phyloP scores from a whole-genome alignment of 2,888 invertebrate species.

The Cantharis rufa region DNA sequence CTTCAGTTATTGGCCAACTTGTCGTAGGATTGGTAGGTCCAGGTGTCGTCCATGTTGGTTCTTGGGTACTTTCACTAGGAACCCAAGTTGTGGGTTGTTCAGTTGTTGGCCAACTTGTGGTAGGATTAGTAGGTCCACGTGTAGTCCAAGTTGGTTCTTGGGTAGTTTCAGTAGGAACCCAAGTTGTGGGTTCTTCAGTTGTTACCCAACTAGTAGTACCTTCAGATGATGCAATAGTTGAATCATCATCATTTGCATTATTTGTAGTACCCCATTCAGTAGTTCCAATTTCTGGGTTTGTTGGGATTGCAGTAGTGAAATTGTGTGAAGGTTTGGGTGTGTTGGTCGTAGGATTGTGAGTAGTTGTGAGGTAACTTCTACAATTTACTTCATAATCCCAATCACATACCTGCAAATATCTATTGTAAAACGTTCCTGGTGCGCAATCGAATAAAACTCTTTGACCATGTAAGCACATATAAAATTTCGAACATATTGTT shows the following conservation, averaged over 20 bases:
- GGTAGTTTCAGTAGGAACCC: neutral
- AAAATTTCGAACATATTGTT: constrained; percentile 25
- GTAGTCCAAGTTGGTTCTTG: too few species aligned
- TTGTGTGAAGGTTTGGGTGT: neutral
- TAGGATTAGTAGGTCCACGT: too few species aligned
- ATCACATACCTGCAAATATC: constrained; percentile 11
- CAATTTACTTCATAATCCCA: constrained; percentile 1
- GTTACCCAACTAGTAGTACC: neutral
- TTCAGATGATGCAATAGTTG: neutral
- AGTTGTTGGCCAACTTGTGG: neutral
- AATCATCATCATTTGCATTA: neutral
- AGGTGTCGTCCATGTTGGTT: neutral
- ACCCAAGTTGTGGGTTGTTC: neutral
- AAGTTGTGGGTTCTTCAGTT: neutral
- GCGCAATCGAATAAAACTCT: constrained; percentile 8
- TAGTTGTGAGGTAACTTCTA: neutral
- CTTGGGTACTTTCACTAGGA: neutral
- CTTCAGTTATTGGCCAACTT: neutral
- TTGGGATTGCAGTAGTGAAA: neutral
- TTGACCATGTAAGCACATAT: constrained; percentile 13
- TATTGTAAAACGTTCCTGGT: constrained; percentile 3
- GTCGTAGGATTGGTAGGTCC: neutral
- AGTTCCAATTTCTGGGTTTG: neutral
- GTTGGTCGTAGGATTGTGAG: neutral
- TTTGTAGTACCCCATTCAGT: neutral